Base-by-base conservation (phyloP, 92 coral and sea anemone species). In the Porites rus region DNA sequence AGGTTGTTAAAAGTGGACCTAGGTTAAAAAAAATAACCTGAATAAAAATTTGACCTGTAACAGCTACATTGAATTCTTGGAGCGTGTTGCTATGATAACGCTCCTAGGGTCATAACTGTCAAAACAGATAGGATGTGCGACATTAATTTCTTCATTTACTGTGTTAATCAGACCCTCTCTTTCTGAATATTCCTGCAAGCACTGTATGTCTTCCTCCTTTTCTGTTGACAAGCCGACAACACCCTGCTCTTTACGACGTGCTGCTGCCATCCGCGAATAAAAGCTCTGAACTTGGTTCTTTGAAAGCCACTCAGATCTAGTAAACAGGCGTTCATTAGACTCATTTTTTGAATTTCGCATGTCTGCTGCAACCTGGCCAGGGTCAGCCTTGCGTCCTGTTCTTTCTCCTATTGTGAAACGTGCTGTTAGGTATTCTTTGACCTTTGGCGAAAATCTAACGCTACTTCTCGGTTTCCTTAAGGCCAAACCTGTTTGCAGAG, bases 391-490 rank as follows among this genome's bases (percentile, higher is more conserved):
- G 11, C 88, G 65, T 11, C 93, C 93, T 6, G 90, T 86, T 81
- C 89, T 88, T 89, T 91, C 94, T 64, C 97, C 97, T 67, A 91
- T 75, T 62, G 83, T 74, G 64, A 91, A 94, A 67, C 90, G 86
- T 91, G 90, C 87, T 12, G 88, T 94, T 43, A 94, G 90, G 74
- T 91, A 94, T 5, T 91, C 90, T 76, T 82, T 94, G 14, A 89
- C 94, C 69, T 94, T 91, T 51, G 79, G 75, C n/a, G 94, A 84
- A 76, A 94, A 94, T 72, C 91, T 85, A 46, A 70, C 73, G 82
- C 69, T 90, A 75, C 89, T 87, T 82, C 86, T 87, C 43, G 93
- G 85, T 79, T 85, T 93, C 61, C 85, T 91, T 50, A 93, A 68
- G 58, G 93, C 96, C 92, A 91, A 90, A 63, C 96, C 96, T 50